These are phyloP conservation scores for Crepidodera aurea DNA, from an alignment of 2,888 invertebrate species.

Conservation along the genomic window DNA sequence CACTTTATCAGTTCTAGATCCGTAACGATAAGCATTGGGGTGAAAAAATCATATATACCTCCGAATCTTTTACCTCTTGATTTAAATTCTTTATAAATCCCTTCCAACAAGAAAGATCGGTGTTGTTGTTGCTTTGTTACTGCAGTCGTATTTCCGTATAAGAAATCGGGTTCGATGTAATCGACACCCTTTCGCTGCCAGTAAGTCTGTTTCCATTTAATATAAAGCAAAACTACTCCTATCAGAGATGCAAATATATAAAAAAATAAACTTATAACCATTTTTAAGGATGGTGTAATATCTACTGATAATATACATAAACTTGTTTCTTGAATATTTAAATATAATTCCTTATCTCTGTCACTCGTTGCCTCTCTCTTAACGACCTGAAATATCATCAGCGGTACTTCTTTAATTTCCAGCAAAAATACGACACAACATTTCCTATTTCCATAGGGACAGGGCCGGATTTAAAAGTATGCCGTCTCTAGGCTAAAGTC, in stretches of 20 bases:
- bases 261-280: neutral
- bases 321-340: too few species aligned
- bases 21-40: slow-evolving; percentile 38
- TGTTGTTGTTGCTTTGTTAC: slow-evolving; percentile 9
- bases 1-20: slow-evolving; percentile 50
- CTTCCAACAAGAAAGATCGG: slow-evolving; percentile 24
- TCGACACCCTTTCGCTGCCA: slow-evolving; percentile 39
- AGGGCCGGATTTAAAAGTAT: too few species aligned
- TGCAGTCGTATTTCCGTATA: slow-evolving; percentile 45
- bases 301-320: too few species aligned
- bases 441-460: too few species aligned
- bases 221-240: neutral
- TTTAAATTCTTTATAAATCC: slow-evolving; percentile 40
- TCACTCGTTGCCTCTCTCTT: too few species aligned
- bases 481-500: too few species aligned
- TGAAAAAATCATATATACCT: slow-evolving; percentile 42
- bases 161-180: slow-evolving; percentile 43
- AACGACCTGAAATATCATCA: too few species aligned
- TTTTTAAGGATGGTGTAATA: too few species aligned
- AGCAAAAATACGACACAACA: too few species aligned
- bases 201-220: slow-evolving; percentile 36
- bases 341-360: too few species aligned
- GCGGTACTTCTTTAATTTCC: too few species aligned
- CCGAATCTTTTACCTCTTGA: slow-evolving; percentile 38
- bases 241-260: neutral